Percentiles rank a stretch among this genome's conserved stretches.
Evolutionary conservation across 1,140 invertebrate genomes (phyloP).

Genomic region (Cryptotermes secundus): DNA sequence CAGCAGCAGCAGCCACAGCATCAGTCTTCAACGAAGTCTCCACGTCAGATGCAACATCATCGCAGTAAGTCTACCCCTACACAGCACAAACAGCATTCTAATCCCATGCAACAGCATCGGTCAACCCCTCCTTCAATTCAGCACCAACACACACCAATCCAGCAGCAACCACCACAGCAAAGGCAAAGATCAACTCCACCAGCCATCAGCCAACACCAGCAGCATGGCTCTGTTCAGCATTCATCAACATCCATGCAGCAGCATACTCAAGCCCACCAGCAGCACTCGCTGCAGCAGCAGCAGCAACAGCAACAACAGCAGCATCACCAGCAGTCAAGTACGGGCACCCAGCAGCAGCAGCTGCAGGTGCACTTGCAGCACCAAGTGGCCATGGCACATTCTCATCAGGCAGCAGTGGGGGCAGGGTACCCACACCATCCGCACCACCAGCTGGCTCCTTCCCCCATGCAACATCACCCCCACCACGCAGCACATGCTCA

Average conservation of each 20-base stretch:
- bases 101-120: slow-evolving; percentile 14
- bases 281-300: slow-evolving; percentile 46
- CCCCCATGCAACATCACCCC: slow-evolving; percentile 42
- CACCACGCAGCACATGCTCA: slow-evolving; percentile 47
- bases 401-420: slow-evolving; percentile 43
- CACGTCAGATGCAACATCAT: neutral
- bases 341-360: slow-evolving; percentile 37
- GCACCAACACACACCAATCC: slow-evolving; percentile 43
- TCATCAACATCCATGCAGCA: slow-evolving; percentile 45
- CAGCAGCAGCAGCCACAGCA: slow-evolving; percentile 44
- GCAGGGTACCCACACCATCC: slow-evolving; percentile 41
- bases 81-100: slow-evolving; percentile 30
- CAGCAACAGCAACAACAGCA: slow-evolving; percentile 42
- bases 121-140: slow-evolving; percentile 32
- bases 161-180: slow-evolving; percentile 50
- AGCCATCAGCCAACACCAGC: slow-evolving; percentile 37
- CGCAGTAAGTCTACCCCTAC: slow-evolving; percentile 25
- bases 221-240: slow-evolving; percentile 38
- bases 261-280: slow-evolving; percentile 42
- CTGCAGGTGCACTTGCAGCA: slow-evolving; percentile 44
- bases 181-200: slow-evolving; percentile 44
- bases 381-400: slow-evolving; percentile 41
- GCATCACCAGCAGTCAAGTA: slow-evolving; percentile 37
- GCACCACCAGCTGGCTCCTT: slow-evolving; percentile 30
- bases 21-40: slow-evolving; percentile 21